These are phyloP conservation scores for Parus major DNA, from an alignment of 2,113 vertebrate species.

Conservation along the genomic window DNA sequence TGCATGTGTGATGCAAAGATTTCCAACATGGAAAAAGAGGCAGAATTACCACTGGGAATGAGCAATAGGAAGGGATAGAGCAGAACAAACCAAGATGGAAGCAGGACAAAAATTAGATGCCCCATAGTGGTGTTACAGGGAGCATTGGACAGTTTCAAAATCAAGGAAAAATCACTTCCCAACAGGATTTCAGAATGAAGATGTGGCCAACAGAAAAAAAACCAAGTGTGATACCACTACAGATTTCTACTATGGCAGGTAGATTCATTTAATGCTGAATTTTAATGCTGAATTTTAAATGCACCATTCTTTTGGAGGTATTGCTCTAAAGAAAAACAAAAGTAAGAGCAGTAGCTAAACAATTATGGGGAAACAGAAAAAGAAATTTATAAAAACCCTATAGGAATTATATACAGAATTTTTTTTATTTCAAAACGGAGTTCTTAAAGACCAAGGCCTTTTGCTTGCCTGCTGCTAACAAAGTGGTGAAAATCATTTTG, in stretches of 20 bases:
- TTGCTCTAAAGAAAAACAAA: neutral
- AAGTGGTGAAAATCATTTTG: neutral
- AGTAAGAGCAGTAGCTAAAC: neutral
- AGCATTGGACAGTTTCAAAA: neutral
- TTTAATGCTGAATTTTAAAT: neutral
- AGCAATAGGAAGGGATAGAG: neutral
- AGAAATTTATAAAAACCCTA: neutral
- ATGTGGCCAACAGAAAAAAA: neutral
- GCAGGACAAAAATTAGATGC: neutral
- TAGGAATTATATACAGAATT: neutral
- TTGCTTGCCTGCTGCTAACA: neutral
- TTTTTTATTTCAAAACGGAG: neutral
- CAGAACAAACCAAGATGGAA: neutral
- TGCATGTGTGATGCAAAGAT: neutral
- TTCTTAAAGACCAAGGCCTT: neutral
- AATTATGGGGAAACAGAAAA: neutral
- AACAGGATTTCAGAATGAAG: neutral
- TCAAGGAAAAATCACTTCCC: neutral
- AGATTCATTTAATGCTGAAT: neutral
- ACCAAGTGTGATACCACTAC: neutral
- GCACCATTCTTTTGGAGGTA: neutral
- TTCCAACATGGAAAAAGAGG: neutral
- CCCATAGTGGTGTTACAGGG: neutral
- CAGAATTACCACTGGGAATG: neutral
- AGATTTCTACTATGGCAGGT: neutral